Evolutionary conservation across 2,797 vertebrate genomes (phyloP), one percentile per base, ranked within the genome.

Genomic region (Malurus leucopterus): DNA sequence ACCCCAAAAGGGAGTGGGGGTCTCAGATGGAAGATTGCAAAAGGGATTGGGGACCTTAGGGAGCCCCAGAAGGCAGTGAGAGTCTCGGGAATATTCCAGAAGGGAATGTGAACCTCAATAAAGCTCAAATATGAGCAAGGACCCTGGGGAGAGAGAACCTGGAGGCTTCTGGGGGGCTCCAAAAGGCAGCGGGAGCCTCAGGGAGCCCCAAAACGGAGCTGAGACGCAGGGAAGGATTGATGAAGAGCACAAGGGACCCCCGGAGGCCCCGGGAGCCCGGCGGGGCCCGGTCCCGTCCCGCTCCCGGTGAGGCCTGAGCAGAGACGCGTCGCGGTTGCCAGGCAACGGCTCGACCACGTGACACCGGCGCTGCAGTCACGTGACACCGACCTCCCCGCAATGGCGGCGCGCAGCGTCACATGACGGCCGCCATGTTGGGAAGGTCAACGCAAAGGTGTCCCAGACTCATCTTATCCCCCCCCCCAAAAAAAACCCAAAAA

Each of bases 311-410:
- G 27, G 36, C 76, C 76, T 15, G 43, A 1, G 19, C 11, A 20
- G 22, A 36, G 14, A 38, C 43, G 85, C 85, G 63, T 44, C 43
- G 3, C 20, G 10, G 85, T 81, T 81, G 63, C 76, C 57, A 27
- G 20, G 85, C 63, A 75, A 87, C 70, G 0, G 13, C 13, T 0
- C 0, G 5, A 0, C 22, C 74, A 72, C 61, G 53, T 72, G 74
- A 79, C 15, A 3, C 8, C 0, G 11, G 1, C 6, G 2, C 2
- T 0, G 0, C 34, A 1, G 1, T 16, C 70, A 74, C 53, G 62
- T 59, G 70, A 14, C 14, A 0, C 21, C 0, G 1, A 9, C 68
- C 75, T 27, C 9, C 11, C 34, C 0, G 1, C 10, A 7, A 67
- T 54, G 75, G 49, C 68, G 18, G 5, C 3, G 2, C 2, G 0